Base-by-base conservation (phyloP, 2,113 vertebrate species). In the Pygoscelis adeliae region DNA sequence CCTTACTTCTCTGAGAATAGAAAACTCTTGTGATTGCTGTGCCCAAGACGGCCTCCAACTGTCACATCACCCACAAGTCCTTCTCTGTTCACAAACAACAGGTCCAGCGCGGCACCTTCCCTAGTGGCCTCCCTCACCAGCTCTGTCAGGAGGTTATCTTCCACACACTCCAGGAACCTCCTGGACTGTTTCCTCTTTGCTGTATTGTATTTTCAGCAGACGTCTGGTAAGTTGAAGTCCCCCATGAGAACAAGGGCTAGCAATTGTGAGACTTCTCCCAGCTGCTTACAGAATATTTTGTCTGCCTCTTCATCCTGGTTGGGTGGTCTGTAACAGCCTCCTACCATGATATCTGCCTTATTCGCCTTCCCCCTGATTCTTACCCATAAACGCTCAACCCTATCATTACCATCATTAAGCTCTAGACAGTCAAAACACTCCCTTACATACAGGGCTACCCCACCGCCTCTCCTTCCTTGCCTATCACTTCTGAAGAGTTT, bases 51-150 rank as follows among this genome's bases (percentile, higher is more conserved):
- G n/a, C 23, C 59, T 61, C 23, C 59, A 61, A 25, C 34, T 2
- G 3, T 25, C n/a, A 16, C 10, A 38, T 61, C n/a, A 38, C 22
- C 22, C n/a, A 25, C n/a, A 36, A 36, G 59, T 17, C n/a, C 58
- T 26, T 26, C 59, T 61, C n/a, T 61, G 23, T 61, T 61, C 23
- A 8, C 15, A 36, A 36, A 26, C n/a, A 61, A 61, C 15, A 61
- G 23, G n/a, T 38, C n/a, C n/a, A 61, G 59, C 3, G 0, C 4
- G n/a, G 23, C 2, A 3, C 22, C 23, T 11, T 61, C n/a, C 59
- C 59, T 17, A 38, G 15, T 38, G 17, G 59, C 15, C 59, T 61
- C 59, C 7, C 15, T 38, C n/a, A 61, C 23, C 59, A 38, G 59
- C 59, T 61, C 23, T 38, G n/a, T 38, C 10, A 61, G 23, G 59